phyloP scores from a whole-genome alignment of 2,888 invertebrate species.

The Blastobasis lacticolella region DNA sequence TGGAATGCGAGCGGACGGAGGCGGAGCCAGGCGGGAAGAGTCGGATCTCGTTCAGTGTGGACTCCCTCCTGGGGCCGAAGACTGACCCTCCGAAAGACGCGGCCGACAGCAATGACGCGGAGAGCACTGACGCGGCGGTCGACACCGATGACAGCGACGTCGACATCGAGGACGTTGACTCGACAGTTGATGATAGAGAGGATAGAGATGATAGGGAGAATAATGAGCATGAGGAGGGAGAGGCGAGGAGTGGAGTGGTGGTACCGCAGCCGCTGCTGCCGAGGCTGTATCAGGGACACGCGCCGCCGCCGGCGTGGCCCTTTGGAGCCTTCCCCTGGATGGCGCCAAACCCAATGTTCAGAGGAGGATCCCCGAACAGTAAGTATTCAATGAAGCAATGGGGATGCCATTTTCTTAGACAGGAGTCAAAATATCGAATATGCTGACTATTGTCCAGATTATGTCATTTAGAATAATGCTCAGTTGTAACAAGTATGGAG shows the following conservation, averaged over 20 bases:
- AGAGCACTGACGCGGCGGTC: slow-evolving; percentile 47
- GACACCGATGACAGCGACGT: slow-evolving; percentile 66
- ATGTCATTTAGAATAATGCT: not conserved
- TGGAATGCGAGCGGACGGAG: slow-evolving; percentile 68
- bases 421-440: too few relatives aligned
- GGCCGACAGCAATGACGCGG: slow-evolving; percentile 55
- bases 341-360: slow-evolving; percentile 75
- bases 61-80: slow-evolving; percentile 73
- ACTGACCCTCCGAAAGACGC: slow-evolving; percentile 44
- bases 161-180: slow-evolving; percentile 66
- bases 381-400: slow-evolving; percentile 49
- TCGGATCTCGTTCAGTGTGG: slow-evolving; percentile 84
- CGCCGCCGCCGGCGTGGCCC: slow-evolving; percentile 73
- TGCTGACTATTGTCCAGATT: not conserved
- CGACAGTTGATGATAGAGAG: slow-evolving; percentile 41
- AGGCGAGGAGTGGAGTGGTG: slow-evolving; percentile 71
- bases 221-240: slow-evolving; percentile 62
- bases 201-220: slow-evolving; percentile 60
- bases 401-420: not conserved
- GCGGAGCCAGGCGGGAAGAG: slow-evolving; percentile 72
- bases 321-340: slow-evolving; percentile 80
- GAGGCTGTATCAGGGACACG: slow-evolving; percentile 70
- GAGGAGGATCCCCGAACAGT: slow-evolving; percentile 76
- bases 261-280: slow-evolving; percentile 80
- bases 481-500: too few relatives aligned